Base-by-base conservation (phyloP, 2,797 vertebrate genomes). In the Chaenodraco wilsoni region DNA sequence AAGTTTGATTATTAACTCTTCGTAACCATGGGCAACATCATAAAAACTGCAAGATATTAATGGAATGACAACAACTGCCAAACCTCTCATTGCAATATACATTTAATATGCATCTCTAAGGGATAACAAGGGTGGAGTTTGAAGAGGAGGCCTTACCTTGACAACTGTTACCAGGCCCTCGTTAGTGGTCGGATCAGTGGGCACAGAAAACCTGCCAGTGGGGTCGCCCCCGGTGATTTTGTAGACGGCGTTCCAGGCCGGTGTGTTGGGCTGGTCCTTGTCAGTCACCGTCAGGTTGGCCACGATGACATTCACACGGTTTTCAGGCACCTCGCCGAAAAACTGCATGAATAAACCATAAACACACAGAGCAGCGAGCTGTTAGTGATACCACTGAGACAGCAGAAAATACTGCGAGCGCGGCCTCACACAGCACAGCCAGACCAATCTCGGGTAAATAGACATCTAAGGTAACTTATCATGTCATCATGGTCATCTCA, bases 111-210 rank as follows among this genome's bases (percentile, higher is more conserved):
- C n/a, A 55, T 71, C 65, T 67, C 69, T 2, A 19, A 9, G 52
- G 67, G 63, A 60, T 71, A 58, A 63, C 40, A 57, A 11, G 41
- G 60, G 41, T 14, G 63, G 62, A 66, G 69, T 72, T 57, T 67
- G 73, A 64, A 67, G 54, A 77, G 59, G 31, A 43, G 44, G 5
- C 59, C 90, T 92, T 75, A 99, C 98, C 95, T 99, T 99, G 49
- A 97, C 92, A n/a, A 98, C 98, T 0, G 98, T 99, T 45, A 99
- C 96, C 83, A 99, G 88, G 68, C 98, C 98, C 33, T 98, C 97
- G 0, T 99, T 99, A 90, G 96, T 97, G 84, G 94, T 96, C 3
- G 96, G 96, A 86, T 99, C 97, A 0, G 98, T 99, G 43, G 95
- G 94, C 87, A 98, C 97, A 37, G 95, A 94, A 77, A 99, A 99